A percentile compares a stretch with the other conserved stretches of the same genome.
phyloP scores from a whole-genome alignment of 2,113 vertebrate genomes.

The Procavia capensis region DNA sequence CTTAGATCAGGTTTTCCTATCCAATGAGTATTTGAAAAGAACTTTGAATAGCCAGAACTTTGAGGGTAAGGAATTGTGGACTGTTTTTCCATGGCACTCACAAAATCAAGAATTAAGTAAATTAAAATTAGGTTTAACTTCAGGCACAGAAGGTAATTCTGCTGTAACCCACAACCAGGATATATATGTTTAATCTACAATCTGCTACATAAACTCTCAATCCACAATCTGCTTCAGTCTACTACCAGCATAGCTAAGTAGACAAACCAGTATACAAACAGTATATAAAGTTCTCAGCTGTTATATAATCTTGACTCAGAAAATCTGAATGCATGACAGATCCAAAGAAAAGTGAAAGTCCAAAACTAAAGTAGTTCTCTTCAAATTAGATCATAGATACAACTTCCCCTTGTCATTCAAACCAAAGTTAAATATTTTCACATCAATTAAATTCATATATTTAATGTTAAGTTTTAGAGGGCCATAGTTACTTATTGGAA shows the following conservation, averaged over 20 bases:
- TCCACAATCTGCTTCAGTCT: background rate
- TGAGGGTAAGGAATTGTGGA: background rate
- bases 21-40: background rate
- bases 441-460: background rate
- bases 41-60: background rate
- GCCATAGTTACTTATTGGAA: background rate
- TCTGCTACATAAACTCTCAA: background rate
- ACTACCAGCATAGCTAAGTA: background rate
- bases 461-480: background rate
- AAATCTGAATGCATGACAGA: constrained; percentile 38
- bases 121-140: background rate
- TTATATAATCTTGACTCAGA: constrained; percentile 10
- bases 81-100: background rate
- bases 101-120: background rate
- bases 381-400: background rate
- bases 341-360: constrained; percentile 27
- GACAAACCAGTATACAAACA: background rate
- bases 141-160: background rate
- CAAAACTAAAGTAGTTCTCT: background rate
- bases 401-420: background rate
- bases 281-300: background rate
- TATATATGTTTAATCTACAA: too few species aligned
- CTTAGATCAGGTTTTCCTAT: background rate
- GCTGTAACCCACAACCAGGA: background rate
- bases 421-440: background rate